phyloP scores from a whole-genome alignment of 2,888 invertebrate species.

The Drosophila kambysellisi region DNA sequence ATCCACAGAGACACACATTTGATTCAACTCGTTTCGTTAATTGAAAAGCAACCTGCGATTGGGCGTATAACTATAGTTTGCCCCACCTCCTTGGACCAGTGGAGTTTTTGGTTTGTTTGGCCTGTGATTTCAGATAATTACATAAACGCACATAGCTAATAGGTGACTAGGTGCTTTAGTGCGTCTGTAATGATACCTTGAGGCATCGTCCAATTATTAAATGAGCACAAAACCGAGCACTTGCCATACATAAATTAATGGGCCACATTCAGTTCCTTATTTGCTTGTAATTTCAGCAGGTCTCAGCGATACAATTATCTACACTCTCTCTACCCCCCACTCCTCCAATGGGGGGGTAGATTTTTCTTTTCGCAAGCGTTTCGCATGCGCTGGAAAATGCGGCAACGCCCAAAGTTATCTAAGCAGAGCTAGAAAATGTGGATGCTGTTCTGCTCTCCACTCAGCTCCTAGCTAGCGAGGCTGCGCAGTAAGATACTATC shows the following conservation, averaged over 20 bases:
- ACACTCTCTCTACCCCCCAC: slow-evolving; percentile 16
- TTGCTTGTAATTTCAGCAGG: slow-evolving; percentile 28
- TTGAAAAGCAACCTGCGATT: slow-evolving; percentile 55
- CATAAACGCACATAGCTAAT: slow-evolving; percentile 68
- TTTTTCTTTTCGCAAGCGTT: neutral
- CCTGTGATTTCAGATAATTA: slow-evolving; percentile 71
- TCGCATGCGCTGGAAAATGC: slow-evolving; percentile 58
- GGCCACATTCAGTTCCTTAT: slow-evolving; percentile 44
- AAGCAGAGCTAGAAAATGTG: slow-evolving; percentile 39
- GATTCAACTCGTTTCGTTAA: slow-evolving; percentile 47
- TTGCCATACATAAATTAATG: slow-evolving; percentile 76
- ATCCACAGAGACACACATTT: slow-evolving; percentile 23
- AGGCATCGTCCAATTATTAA: slow-evolving; percentile 85
- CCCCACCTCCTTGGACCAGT: neutral
- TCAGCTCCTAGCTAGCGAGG: slow-evolving; percentile 39
- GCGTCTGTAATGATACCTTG: slow-evolving; percentile 82
- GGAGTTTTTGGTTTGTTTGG: slow-evolving; percentile 1
- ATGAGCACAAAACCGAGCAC: slow-evolving; percentile 84
- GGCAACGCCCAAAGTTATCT: slow-evolving; percentile 65
- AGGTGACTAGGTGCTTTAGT: slow-evolving; percentile 57
- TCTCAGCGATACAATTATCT: slow-evolving; percentile 55
- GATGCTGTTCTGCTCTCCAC: slow-evolving; percentile 31
- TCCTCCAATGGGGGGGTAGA: neutral
- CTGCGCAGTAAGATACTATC: slow-evolving; percentile 59
- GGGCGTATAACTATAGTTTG: slow-evolving; percentile 21